These are phyloP conservation scores for Ellobius talpinus DNA, from an alignment of 2,113 vertebrate genomes.

Conservation along the genomic window DNA sequence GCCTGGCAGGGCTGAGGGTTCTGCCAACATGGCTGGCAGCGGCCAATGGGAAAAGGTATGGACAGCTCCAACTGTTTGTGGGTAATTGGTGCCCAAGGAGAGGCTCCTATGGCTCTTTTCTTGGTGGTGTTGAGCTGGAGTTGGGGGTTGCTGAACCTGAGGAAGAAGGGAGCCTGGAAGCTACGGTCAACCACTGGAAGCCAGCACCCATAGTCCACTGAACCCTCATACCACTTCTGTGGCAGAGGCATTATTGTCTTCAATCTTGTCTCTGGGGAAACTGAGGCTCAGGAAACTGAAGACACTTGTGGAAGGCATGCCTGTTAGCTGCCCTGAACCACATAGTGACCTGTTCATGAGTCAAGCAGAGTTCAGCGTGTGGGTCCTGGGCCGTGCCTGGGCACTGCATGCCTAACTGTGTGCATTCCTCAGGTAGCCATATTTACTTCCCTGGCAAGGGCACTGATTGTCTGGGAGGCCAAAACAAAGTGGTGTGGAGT, in stretches of 20 bases:
- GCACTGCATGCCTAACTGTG: fast-evolving
- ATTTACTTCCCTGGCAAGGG: fast-evolving
- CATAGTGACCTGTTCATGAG: neutral
- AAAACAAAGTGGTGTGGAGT: neutral
- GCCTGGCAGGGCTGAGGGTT: conserved; percentile 35
- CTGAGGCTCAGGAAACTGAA: neutral
- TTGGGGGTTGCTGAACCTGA: neutral
- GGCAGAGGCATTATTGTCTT: neutral
- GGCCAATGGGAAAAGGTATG: neutral
- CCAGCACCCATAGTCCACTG: neutral
- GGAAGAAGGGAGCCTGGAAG: neutral
- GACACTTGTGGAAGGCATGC: neutral
- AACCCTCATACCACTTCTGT: no score
- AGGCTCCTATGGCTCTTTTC: neutral
- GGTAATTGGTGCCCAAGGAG: neutral
- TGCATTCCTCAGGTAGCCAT: fast-evolving
- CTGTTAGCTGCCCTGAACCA: neutral
- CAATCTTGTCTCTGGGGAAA: neutral
- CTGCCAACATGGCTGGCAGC: conserved; percentile 29
- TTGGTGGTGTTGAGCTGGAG: neutral
- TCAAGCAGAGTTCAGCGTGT: fast-evolving
- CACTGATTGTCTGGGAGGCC: no score
- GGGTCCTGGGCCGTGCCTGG: neutral
- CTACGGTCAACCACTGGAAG: neutral
- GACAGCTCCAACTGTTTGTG: fast-evolving